Conservation (phyloP, 2,113 vertebrate genomes). For the Callipepla squamata region DNA sequence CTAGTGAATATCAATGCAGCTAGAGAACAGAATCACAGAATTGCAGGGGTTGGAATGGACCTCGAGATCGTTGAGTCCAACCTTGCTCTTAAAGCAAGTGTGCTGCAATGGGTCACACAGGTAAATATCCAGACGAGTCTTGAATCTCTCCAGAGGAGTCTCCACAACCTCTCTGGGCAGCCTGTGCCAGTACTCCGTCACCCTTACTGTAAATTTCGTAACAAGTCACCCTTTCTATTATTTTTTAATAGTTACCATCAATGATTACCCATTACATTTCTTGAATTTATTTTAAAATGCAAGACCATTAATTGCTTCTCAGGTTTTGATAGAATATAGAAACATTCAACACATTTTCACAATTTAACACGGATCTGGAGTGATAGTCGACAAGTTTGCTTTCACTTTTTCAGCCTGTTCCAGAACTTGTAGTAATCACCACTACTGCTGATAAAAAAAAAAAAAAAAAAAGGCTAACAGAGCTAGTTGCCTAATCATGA, state of each 20-base stretch:
- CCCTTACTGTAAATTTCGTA: too few species aligned
- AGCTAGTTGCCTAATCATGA: slow-evolving; percentile 47
- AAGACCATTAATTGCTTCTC: neutral
- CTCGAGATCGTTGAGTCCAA: too few species aligned
- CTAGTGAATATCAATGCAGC: neutral
- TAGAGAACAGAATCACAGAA: neutral
- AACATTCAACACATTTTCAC: neutral
- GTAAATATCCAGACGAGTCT: too few species aligned
- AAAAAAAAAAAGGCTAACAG: neutral
- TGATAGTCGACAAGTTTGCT: neutral
- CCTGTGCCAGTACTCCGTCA: too few species aligned
- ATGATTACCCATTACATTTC: neutral
- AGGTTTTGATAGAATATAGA: neutral
- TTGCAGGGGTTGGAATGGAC: too few species aligned
- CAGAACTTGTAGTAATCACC: neutral
- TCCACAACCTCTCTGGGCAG: too few species aligned
- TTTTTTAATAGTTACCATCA: neutral
- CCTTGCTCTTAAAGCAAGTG: too few species aligned
- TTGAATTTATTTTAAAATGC: neutral
- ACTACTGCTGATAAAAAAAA: neutral
- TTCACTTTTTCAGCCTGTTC: neutral
- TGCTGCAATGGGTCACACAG: too few species aligned
- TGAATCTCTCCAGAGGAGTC: too few species aligned
- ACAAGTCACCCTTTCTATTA: too few species aligned
- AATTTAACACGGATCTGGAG: neutral